Evolutionary conservation across 2,797 vertebrate genomes (phyloP).

Genomic region (Labroides dimidiatus): DNA sequence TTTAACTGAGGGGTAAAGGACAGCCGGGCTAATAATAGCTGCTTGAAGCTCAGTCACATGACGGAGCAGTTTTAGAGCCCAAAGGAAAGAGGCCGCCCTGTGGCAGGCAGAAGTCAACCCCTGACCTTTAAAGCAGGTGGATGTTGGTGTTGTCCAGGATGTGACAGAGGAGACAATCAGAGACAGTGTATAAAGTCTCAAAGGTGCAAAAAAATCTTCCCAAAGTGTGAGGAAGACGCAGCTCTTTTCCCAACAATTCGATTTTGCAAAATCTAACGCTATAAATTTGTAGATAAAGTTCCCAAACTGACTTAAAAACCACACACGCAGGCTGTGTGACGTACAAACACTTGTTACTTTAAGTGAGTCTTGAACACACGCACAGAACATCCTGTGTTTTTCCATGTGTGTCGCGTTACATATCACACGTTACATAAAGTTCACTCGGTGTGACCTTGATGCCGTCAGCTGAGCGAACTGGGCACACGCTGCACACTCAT

Average conservation of each 20-base stretch:
- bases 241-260: background rate
- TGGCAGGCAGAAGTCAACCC: background rate
- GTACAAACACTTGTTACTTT: background rate
- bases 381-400: background rate
- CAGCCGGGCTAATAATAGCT: conserved; percentile 41
- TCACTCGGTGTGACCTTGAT: conserved; percentile 26
- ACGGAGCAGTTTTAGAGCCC: background rate
- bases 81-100: background rate
- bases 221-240: background rate
- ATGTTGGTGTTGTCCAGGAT: background rate
- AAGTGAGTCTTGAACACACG: background rate
- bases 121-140: background rate
- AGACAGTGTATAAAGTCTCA: background rate
- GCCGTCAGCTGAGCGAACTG: conserved; percentile 12
- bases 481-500: background rate
- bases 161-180: too few species aligned
- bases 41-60: conserved; percentile 31
- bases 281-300: too few species aligned
- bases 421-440: conserved; percentile 27
- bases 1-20: conserved; percentile 27
- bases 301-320: too few species aligned
- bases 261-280: too few species aligned
- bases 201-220: too few species aligned
- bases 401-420: conserved; percentile 1
- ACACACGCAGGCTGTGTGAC: too few species aligned